Evolutionary conservation across 2,888 invertebrate genomes (phyloP).

Genomic region (Thymelicus acteon): DNA sequence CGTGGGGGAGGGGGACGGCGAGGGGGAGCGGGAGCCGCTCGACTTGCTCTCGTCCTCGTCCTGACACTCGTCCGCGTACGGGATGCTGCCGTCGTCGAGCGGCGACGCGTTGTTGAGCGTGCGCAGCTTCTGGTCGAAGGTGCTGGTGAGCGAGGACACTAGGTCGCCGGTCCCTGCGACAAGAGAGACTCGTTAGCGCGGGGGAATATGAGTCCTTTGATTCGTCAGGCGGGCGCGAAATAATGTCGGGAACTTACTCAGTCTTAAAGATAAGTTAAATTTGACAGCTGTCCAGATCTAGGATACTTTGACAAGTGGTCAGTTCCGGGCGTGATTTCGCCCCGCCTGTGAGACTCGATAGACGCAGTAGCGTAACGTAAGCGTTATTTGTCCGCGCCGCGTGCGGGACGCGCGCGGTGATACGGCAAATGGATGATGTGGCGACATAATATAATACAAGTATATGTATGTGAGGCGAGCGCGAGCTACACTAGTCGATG

Average conservation of each 20-base stretch:
- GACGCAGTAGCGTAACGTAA: conserved; percentile 38
- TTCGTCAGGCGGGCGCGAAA: conserved; percentile 55
- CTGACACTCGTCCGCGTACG: conserved; percentile 89
- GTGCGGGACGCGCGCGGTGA: conserved; percentile 44
- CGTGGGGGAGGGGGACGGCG: conserved; percentile 34
- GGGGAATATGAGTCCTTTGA: conserved; percentile 14
- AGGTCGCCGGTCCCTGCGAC: conserved; percentile 92
- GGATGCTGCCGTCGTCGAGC: conserved; percentile 88
- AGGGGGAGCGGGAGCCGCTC: conserved; percentile 43
- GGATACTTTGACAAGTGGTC: conserved; percentile 40
- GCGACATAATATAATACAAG: conserved; percentile 47
- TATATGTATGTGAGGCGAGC: conserved; percentile 39
- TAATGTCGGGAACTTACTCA: conserved; percentile 48
- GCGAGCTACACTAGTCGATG: conserved; percentile 46
- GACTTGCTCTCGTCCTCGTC: conserved; percentile 78
- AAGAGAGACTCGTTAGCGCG: conserved; percentile 49
- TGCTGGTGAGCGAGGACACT: conserved; percentile 92
- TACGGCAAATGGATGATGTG: conserved; percentile 55
- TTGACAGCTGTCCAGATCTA: too few species aligned
- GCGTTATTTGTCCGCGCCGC: conserved; percentile 38
- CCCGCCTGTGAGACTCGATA: not conserved
- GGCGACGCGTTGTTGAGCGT: conserved; percentile 88
- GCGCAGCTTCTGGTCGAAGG: conserved; percentile 93
- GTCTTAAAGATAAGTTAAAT: too few species aligned
- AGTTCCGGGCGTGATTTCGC: conserved; percentile 23